A percentile compares a stretch with the other conserved stretches of the same genome.
These are phyloP conservation scores for Drosophila nigromelanica DNA, from an alignment of 1,140 invertebrate species.

Conservation along the genomic window DNA sequence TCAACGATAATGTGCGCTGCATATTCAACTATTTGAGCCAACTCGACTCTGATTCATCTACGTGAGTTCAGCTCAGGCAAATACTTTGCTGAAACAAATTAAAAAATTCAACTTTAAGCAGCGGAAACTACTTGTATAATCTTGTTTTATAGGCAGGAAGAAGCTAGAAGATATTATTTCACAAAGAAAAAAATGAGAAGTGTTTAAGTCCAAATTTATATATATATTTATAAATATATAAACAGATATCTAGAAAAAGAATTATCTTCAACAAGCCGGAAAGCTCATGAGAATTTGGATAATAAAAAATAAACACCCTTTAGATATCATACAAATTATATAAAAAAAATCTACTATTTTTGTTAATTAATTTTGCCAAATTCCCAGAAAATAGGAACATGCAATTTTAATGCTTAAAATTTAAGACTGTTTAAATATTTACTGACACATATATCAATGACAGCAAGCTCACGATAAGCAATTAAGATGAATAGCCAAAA, in stretches of 20 bases:
- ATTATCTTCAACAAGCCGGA: no score
- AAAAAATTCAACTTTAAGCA: neutral
- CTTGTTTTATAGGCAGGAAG: constrained; percentile 1
- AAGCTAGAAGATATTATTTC: constrained; percentile 12
- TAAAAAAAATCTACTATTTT: constrained; percentile 1
- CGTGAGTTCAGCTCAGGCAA: constrained; percentile 29
- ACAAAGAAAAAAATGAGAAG: neutral
- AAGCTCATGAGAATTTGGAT: no score
- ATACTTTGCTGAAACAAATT: constrained; percentile 8
- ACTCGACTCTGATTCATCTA: constrained; percentile 49
- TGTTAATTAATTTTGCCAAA: neutral
- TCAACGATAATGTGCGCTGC: constrained; percentile 35
- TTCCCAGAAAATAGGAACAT: constrained; percentile 1
- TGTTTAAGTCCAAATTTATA: neutral
- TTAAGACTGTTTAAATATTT: constrained; percentile 9
- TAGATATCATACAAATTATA: neutral
- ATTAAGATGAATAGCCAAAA: neutral
- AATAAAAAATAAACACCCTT: neutral
- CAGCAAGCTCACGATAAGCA: constrained; percentile 3
- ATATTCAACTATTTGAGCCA: constrained; percentile 11
- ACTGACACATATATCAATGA: constrained; percentile 1
- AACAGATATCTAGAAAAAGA: no score
- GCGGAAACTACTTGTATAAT: constrained; percentile 52
- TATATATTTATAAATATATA: no score
- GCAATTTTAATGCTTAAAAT: constrained; percentile 1